phyloP scores from a whole-genome alignment of 2,888 invertebrate genomes.

The Hermaeophaga mercurialis region DNA sequence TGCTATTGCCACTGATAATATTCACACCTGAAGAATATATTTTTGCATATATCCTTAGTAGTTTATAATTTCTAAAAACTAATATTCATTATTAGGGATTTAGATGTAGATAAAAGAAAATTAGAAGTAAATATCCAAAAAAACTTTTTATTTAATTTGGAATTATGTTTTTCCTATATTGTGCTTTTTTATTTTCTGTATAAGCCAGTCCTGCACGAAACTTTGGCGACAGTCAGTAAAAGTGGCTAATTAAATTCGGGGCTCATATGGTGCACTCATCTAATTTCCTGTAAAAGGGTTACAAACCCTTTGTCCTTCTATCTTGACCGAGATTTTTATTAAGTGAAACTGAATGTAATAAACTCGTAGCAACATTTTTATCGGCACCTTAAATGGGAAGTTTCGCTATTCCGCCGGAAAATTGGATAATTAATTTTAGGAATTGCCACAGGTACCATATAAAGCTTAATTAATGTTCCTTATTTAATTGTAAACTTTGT shows the following conservation, averaged over 20 bases:
- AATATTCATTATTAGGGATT: too few species aligned
- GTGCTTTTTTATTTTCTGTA: too few species aligned
- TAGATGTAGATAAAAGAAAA: background rate
- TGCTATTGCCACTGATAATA: too few species aligned
- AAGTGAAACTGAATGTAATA: constrained; percentile 39
- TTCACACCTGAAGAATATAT: too few species aligned
- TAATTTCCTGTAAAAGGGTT: constrained; percentile 48
- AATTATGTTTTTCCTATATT: background rate
- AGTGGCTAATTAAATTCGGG: constrained; percentile 50
- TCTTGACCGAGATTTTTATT: constrained; percentile 41
- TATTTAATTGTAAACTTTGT: too few species aligned
- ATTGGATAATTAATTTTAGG: constrained; percentile 2
- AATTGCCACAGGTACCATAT: background rate
- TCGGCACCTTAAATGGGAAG: constrained; percentile 3
- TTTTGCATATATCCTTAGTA: too few species aligned
- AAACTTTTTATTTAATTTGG: background rate
- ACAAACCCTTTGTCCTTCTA: constrained; percentile 38
- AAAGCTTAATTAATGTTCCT: too few species aligned
- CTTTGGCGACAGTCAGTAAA: constrained; percentile 24
- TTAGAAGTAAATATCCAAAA: background rate
- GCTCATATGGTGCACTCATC: constrained; percentile 50
- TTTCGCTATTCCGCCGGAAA: background rate
- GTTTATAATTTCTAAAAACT: too few species aligned
- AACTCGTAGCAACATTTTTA: constrained; percentile 26
- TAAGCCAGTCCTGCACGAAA: constrained; percentile 15